Evolutionary conservation across 2,888 invertebrate species (phyloP), one percentile per base, ranked within the genome.

Genomic region (Listrodromus nycthemerus): DNA sequence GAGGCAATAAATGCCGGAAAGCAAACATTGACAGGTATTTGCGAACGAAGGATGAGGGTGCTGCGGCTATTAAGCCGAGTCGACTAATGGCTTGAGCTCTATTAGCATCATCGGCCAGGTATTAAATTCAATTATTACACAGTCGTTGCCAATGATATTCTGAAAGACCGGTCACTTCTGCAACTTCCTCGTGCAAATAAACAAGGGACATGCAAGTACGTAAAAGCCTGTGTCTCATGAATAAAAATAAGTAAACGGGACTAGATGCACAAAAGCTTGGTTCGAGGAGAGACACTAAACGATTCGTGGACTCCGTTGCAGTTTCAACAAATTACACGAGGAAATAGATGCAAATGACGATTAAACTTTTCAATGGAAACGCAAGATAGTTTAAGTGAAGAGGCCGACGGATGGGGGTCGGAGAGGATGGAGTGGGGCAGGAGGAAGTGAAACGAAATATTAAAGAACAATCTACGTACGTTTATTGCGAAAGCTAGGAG

Each of bases 401-500:
- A 37, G 37, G 10, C 37, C 10, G 5, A 37, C 10, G 37, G 37
- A 10, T 37, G 37, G 37, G 37, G 37, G 10, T 10, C 6, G 33
- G 7, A 7, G 33, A 10, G 21, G 52, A 0, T 19, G 21, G 52
- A 2, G 52, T 10, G 13, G 24, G 24, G 24, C 5, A 3, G 58
- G 58, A 58, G 58, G 27, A 8, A 58, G 6, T 58, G 5, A 1
- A 58, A 58, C 27, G 13, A 21, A 16, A 37, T 27, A 58, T 27
- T 27, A 58, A 10, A 58, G 21, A 27, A 58, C 16, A 19, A n/a
- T 48, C 67, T 67, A 67, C 66, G 55, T 48, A 48, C 45, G 58
- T 63, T 45, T 71, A 77, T 61, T 50, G 65, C 69, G 52, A 71
- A 78, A 78, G 65, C 65, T 45, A 67, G 33, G 45, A 75, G 10